Evolutionary conservation across 2,888 invertebrate species (phyloP).

Genomic region (Nasonovia ribisnigri): DNA sequence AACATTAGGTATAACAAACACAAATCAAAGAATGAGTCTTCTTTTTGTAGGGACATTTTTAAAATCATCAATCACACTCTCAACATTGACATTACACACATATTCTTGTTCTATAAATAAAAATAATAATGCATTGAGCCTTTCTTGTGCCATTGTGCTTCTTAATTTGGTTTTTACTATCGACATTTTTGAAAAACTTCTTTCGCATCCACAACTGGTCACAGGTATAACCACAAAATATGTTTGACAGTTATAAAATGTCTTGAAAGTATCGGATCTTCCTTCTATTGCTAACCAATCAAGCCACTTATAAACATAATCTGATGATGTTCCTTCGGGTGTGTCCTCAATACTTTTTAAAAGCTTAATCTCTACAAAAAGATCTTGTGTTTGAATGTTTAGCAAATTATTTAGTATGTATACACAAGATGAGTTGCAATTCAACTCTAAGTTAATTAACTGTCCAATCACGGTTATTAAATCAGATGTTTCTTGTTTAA

Average conservation of each 20-base stretch:
- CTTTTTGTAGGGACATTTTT: no score
- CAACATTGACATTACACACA: no score
- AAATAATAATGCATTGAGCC: no score
- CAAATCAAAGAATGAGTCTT: no score
- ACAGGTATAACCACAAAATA: no score
- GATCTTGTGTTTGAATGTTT: slow-evolving; percentile 43
- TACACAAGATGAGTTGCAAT: slow-evolving; percentile 32
- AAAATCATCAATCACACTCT: no score
- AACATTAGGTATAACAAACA: no score
- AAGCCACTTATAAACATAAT: slow-evolving; percentile 37
- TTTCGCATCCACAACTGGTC: no score
- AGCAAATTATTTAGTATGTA: slow-evolving; percentile 41
- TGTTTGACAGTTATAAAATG: slow-evolving; percentile 30
- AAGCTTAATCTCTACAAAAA: slow-evolving; percentile 38
- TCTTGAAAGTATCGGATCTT: slow-evolving; percentile 34
- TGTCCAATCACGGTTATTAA: slow-evolving; percentile 46
- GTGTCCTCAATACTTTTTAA: slow-evolving; percentile 42
- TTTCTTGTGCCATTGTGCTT: no score
- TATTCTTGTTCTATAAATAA: no score
- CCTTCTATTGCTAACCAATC: slow-evolving; percentile 19
- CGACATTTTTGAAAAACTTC: no score
- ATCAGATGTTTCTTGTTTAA: slow-evolving; percentile 26
- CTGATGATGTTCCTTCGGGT: slow-evolving; percentile 34
- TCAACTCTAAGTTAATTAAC: slow-evolving; percentile 38
- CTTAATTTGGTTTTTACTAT: no score